phyloP scores from a whole-genome alignment of 2,113 vertebrate species.

The Pimephales promelas region DNA sequence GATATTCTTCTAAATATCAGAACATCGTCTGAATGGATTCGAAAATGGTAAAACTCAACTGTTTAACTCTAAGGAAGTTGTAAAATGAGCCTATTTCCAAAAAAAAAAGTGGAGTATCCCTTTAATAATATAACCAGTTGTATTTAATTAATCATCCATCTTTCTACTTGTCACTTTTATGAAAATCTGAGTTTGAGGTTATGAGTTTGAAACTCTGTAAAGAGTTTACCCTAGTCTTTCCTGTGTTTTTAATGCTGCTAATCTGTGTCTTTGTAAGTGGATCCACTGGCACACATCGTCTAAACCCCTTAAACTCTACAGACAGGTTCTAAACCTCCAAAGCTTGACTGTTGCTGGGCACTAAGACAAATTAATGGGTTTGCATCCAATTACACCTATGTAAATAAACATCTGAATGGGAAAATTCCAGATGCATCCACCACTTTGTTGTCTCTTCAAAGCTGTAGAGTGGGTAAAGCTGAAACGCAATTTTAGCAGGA shows the following conservation, averaged over 20 bases:
- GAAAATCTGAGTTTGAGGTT: neutral
- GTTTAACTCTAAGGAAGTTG: too few relatives aligned
- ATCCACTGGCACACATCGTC: conserved; percentile 66
- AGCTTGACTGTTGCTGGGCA: conserved; percentile 60
- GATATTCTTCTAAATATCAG: too few relatives aligned
- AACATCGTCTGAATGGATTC: too few relatives aligned
- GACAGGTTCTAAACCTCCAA: conserved; percentile 60
- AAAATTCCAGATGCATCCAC: conserved; percentile 23
- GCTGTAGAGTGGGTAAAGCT: conserved; percentile 33
- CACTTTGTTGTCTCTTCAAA: conserved; percentile 32
- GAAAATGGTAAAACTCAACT: too few relatives aligned
- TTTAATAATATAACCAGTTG: neutral
- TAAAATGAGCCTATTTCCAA: too few relatives aligned
- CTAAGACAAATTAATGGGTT: conserved; percentile 33
- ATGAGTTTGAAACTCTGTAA: conserved; percentile 31
- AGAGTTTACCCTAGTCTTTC: conserved; percentile 51
- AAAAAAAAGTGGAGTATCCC: too few relatives aligned
- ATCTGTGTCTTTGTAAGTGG: conserved; percentile 72
- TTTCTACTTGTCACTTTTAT: neutral
- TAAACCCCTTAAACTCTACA: conserved; percentile 68
- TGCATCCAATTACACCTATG: conserved; percentile 40
- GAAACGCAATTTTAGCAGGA: conserved; percentile 37
- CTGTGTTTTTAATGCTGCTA: conserved; percentile 68
- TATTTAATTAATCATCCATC: neutral
- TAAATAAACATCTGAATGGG: conserved; percentile 47